phyloP scores from a whole-genome alignment of 2,888 invertebrate species.

The Branchellion lobata region DNA sequence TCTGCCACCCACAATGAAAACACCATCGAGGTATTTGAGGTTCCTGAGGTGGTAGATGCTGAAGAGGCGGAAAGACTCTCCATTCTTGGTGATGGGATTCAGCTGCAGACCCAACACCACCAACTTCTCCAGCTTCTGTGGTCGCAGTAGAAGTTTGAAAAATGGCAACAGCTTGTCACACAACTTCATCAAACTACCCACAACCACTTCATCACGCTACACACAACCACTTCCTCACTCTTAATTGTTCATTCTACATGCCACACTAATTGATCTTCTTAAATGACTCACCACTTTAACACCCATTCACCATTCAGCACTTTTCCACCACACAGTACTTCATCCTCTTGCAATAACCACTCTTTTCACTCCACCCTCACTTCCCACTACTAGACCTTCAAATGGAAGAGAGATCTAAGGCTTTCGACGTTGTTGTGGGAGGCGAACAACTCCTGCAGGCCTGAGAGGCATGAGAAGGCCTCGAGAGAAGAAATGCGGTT shows the following conservation, averaged over 20 bases:
- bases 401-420: slow-evolving; percentile 59
- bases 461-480: slow-evolving; percentile 55
- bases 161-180: too few relatives aligned
- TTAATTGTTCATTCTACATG: too few relatives aligned
- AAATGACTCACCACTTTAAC: too few relatives aligned
- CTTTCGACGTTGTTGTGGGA: slow-evolving; percentile 60
- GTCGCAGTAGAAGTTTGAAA: too few relatives aligned
- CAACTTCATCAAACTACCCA: too few relatives aligned
- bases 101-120: slow-evolving; percentile 61
- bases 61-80: slow-evolving; percentile 58
- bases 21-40: slow-evolving; percentile 61
- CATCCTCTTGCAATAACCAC: too few relatives aligned
- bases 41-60: slow-evolving; percentile 62
- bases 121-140: slow-evolving; percentile 56
- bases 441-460: slow-evolving; percentile 56
- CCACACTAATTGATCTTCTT: too few relatives aligned
- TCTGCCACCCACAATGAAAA: slow-evolving; percentile 58
- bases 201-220: too few relatives aligned
- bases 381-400: slow-evolving; percentile 57
- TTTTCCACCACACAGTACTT: too few relatives aligned
- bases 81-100: slow-evolving; percentile 60
- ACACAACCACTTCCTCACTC: too few relatives aligned
- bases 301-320: too few relatives aligned
- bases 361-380: too few relatives aligned
- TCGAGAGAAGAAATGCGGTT: slow-evolving; percentile 57